A percentile compares a stretch with the other conserved stretches of the same genome.
These are phyloP conservation scores for Amblyraja radiata DNA, from an alignment of 2,797 vertebrate genomes.

Conservation along the genomic window DNA sequence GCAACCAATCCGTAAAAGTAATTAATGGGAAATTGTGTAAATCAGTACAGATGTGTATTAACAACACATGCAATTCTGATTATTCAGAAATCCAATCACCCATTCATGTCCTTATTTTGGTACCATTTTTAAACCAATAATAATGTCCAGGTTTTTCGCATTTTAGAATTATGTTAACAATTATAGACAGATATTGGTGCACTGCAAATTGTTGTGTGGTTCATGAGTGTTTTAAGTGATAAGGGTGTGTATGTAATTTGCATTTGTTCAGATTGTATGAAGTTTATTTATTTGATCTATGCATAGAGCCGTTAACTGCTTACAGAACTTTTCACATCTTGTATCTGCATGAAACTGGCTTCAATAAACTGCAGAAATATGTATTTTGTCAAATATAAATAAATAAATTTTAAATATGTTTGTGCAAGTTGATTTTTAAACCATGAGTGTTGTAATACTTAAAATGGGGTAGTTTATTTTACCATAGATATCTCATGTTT, in stretches of 20 bases:
- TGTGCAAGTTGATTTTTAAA: background rate
- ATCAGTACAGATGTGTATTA: background rate
- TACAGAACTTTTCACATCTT: conserved; percentile 18
- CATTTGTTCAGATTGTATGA: conserved; percentile 11
- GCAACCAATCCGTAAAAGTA: too few relatives aligned
- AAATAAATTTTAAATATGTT: conserved; percentile 31
- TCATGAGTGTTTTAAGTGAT: conserved; percentile 10
- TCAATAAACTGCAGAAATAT: conserved; percentile 33
- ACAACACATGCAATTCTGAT: background rate
- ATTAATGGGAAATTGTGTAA: background rate
- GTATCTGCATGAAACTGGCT: conserved; percentile 34
- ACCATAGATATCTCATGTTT: background rate
- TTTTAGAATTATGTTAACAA: background rate
- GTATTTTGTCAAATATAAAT: conserved; percentile 38
- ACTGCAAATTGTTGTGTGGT: conserved; percentile 7
- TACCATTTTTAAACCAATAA: background rate
- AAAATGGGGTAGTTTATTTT: background rate
- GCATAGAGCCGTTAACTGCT: background rate
- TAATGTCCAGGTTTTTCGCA: background rate
- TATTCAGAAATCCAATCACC: background rate
- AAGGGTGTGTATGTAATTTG: background rate
- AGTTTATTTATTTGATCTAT: conserved; percentile 29
- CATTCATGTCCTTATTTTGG: background rate
- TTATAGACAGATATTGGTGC: background rate
- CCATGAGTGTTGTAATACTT: background rate